Percentiles rank a stretch among this genome's conserved stretches.
phyloP scores from a whole-genome alignment of 2,113 vertebrate genomes.

The Myocastor coypus region DNA sequence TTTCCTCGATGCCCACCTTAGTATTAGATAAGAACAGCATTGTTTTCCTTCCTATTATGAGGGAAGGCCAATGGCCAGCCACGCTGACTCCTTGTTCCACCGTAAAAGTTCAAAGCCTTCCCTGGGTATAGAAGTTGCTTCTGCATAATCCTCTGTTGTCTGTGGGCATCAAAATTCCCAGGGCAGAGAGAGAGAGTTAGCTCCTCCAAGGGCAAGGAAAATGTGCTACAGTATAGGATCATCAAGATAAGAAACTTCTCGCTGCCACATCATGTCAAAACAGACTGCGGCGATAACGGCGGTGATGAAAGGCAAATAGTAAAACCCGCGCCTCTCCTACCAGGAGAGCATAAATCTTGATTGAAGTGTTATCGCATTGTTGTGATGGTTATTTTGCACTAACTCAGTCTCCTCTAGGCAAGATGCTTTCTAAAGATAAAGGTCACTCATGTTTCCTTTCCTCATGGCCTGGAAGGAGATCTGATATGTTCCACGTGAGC shows the following conservation, averaged over 20 bases:
- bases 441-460: not conserved
- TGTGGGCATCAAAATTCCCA: not conserved
- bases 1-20: not conserved
- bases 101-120: not conserved
- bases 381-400: not conserved
- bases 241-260: slow-evolving; percentile 12
- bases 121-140: not conserved
- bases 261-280: not conserved
- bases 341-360: not conserved
- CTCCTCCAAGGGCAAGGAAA: not conserved
- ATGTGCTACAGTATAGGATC: not conserved
- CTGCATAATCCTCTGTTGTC: not conserved
- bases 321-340: not conserved
- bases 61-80: no score
- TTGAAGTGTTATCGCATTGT: not conserved
- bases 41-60: not conserved
- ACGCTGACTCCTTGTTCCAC: not conserved
- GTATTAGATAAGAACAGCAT: not conserved
- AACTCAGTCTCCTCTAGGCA: not conserved
- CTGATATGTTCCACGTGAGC: not conserved
- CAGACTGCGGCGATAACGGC: not conserved
- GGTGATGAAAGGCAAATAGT: slow-evolving; percentile 49
- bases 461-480: not conserved
- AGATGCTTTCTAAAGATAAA: slow-evolving; percentile 3
- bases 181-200: not conserved